These are phyloP conservation scores for Caranx melampygus DNA, from an alignment of 2,113 vertebrate genomes.

Conservation along the genomic window DNA sequence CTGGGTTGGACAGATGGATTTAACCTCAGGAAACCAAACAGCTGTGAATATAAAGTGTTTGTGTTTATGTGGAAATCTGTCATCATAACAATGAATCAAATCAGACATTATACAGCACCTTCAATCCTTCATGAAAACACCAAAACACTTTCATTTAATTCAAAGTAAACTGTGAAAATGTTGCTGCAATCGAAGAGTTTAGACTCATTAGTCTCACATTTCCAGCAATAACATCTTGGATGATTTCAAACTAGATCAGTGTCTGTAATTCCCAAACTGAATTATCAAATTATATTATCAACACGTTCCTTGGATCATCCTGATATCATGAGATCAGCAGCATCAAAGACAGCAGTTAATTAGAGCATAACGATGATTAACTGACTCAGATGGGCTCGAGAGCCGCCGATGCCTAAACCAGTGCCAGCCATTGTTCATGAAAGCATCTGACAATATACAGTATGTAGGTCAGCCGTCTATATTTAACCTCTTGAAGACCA, in stretches of 20 bases:
- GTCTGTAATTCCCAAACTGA: neutral
- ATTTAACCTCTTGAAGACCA: conserved; percentile 53
- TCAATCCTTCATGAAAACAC: no score
- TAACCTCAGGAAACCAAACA: no score
- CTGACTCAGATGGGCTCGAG: conserved; percentile 1
- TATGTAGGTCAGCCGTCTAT: conserved; percentile 62
- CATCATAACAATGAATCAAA: no score
- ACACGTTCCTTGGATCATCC: neutral
- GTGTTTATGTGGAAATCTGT: no score
- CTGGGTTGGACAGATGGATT: no score
- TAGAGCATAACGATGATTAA: conserved; percentile 20
- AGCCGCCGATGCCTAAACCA: neutral
- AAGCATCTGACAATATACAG: conserved; percentile 20
- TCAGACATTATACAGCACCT: no score
- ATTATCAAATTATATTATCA: neutral
- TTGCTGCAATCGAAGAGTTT: no score
- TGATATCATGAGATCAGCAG: conserved; percentile 16
- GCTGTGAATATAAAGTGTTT: no score
- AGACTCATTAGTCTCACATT: neutral
- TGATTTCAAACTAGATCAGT: neutral
- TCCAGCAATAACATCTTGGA: neutral
- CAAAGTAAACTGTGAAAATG: neutral
- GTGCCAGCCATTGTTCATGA: conserved; percentile 21
- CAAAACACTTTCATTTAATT: neutral
- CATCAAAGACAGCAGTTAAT: conserved; percentile 33